Evolutionary conservation across 2,797 vertebrate genomes (phyloP), one percentile per base, ranked within the genome.

Genomic region (Apogon hyalosoma): DNA sequence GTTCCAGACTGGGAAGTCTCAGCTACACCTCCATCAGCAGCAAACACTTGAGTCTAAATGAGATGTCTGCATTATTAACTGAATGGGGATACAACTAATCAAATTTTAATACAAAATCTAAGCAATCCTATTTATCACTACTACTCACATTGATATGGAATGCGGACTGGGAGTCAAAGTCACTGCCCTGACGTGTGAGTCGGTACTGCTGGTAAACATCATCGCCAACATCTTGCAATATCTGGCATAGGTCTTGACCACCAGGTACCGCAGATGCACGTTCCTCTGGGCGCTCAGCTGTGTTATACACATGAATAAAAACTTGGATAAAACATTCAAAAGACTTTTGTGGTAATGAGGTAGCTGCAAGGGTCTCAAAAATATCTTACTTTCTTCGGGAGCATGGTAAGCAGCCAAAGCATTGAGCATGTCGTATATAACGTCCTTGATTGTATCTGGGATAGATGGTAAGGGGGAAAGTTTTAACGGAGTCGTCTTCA

Each of bases 401-500:
- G 96, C 97, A 39, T 97, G 96, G 82, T 98, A 97, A 40, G 97
- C 97, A 12, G 96, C 96, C 80, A 98, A 89, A 42, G 97, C 97
- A 73, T 98, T 97, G 46, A 98, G 93, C 97, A 98, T 98, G 92
- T 98, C 97, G 21, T 96, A 98, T 70, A 98, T 96, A 73, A 98
- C 97, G 49, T 98, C 97, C 74, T 96, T 96, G 89, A 98, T 97
- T 7, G 97, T 95, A 42, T 98, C 97, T n/a, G 97, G 96, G 68
- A 98, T 98, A 47, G 94, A 50, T 0, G 97, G 97, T 63, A 98
- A 87, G 1, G 97, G 91, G 0, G 96, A 96, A 21, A 97, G 94
- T 74, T 98, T 98, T 60, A 98, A 88, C 18, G 97, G 96, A 4
- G 97, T 98, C 8, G 97, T 98, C 90, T 98, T 98, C 55, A 98